These are phyloP conservation scores for Odontesthes bonariensis DNA, from an alignment of 2,113 vertebrate species.

Conservation along the genomic window DNA sequence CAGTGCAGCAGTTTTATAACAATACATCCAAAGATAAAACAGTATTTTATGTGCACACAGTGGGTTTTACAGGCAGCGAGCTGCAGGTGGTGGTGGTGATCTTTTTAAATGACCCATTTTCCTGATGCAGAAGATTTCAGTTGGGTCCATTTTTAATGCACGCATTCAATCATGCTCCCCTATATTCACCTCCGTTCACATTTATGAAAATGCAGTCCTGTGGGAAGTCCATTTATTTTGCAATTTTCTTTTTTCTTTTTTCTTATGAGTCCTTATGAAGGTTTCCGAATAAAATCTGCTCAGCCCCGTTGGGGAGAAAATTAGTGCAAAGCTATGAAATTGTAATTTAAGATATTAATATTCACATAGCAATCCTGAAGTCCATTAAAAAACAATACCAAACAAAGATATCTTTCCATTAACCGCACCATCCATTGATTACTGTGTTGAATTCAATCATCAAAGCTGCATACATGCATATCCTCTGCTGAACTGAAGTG, in stretches of 20 bases:
- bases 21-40: not conserved
- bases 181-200: slow-evolving; percentile 25
- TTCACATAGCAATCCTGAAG: not conserved
- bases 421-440: slow-evolving; percentile 17
- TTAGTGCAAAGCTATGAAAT: slow-evolving; percentile 12
- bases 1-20: not conserved
- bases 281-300: slow-evolving; percentile 10
- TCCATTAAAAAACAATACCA: not conserved
- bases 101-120: slow-evolving; percentile 4
- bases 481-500: slow-evolving; percentile 10
- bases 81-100: slow-evolving; percentile 58
- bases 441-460: slow-evolving; percentile 24
- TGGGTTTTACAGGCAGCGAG: slow-evolving; percentile 20
- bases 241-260: not conserved
- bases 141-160: not conserved
- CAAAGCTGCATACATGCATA: slow-evolving; percentile 21
- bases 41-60: not conserved
- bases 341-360: slow-evolving; percentile 22
- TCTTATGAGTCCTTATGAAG: not conserved
- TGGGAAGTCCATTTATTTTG: slow-evolving; percentile 18
- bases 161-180: not conserved
- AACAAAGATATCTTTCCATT: slow-evolving; percentile 23
- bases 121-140: not conserved
- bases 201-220: slow-evolving; percentile 19
- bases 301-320: slow-evolving; percentile 3